Evolutionary conservation across 2,888 invertebrate species (phyloP).

Genomic region (Eumerus sabulonum): DNA sequence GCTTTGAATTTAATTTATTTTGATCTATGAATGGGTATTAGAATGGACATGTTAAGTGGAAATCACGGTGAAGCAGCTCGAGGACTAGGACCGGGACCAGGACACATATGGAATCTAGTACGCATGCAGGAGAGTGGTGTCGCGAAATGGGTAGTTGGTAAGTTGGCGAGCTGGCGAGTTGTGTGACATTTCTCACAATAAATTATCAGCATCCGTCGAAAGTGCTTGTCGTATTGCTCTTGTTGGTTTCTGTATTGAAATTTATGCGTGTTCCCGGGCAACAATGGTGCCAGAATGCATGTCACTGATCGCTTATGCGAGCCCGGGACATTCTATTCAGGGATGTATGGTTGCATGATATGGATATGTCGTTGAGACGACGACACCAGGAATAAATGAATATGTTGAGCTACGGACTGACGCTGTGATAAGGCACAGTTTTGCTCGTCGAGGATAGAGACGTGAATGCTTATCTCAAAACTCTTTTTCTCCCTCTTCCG

Average conservation of each 20-base stretch:
- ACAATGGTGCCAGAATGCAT: conserved; percentile 62
- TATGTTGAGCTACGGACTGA: conserved; percentile 42
- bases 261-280: conserved; percentile 64
- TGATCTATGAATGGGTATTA: conserved; percentile 68
- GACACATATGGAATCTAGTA: conserved; percentile 20
- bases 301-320: conserved; percentile 50
- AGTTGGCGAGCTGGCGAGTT: too few species aligned
- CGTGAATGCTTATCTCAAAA: conserved; percentile 7
- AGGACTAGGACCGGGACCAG: too few species aligned
- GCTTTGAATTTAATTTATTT: conserved; percentile 68
- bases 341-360: conserved; percentile 27
- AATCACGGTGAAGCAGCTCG: conserved; percentile 51
- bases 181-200: conserved; percentile 67
- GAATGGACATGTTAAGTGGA: conserved; percentile 68
- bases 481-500: conserved; percentile 23
- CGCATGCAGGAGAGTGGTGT: too few species aligned
- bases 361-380: background rate
- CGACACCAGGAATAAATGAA: too few species aligned
- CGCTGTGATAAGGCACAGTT: conserved; percentile 21
- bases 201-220: conserved; percentile 58
- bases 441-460: conserved; percentile 17
- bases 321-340: conserved; percentile 23
- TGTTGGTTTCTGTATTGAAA: conserved; percentile 39
- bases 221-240: conserved; percentile 12
- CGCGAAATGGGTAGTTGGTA: too few species aligned